A percentile compares a stretch with the other conserved stretches of the same genome.
Conservation (phyloP, 2,888 invertebrate genomes). For the Phytoseiulus persimilis region DNA sequence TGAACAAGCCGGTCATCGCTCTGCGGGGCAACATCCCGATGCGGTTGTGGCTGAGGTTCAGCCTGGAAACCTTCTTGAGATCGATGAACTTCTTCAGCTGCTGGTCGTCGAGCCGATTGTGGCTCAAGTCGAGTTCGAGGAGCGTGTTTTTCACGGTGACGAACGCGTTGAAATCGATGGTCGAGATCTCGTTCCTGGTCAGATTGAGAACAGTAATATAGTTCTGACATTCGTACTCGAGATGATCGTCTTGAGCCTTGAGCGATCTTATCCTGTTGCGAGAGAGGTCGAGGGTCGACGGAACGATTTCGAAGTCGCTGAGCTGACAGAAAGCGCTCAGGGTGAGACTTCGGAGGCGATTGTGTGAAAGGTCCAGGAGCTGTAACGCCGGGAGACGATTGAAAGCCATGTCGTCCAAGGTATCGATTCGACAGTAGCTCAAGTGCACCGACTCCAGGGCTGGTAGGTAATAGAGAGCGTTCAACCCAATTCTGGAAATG, state of each 20-base stretch:
- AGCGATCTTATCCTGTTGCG: not conserved
- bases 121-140: slow-evolving; percentile 23
- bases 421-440: slow-evolving; percentile 30
- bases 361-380: slow-evolving; percentile 20
- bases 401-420: not conserved
- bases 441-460: not conserved
- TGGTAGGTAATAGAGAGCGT: slow-evolving; percentile 9
- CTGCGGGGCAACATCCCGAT: not conserved
- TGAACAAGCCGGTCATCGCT: slow-evolving; percentile 16
- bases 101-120: slow-evolving; percentile 18
- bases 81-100: slow-evolving; percentile 34
- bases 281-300: slow-evolving; percentile 17
- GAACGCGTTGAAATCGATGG: slow-evolving; percentile 29
- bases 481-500: not conserved
- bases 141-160: slow-evolving; percentile 32
- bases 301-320: slow-evolving; percentile 26
- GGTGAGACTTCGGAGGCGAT: not conserved
- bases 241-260: slow-evolving; percentile 30
- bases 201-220: not conserved
- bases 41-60: slow-evolving; percentile 21
- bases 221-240: slow-evolving; percentile 19
- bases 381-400: slow-evolving; percentile 27
- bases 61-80: slow-evolving; percentile 1
- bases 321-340: slow-evolving; percentile 18
- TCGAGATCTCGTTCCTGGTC: not conserved